Percentiles rank a stretch among this genome's conserved stretches.
Conservation (phyloP, 2,888 invertebrate genomes). For the Acholoe squamosa region DNA sequence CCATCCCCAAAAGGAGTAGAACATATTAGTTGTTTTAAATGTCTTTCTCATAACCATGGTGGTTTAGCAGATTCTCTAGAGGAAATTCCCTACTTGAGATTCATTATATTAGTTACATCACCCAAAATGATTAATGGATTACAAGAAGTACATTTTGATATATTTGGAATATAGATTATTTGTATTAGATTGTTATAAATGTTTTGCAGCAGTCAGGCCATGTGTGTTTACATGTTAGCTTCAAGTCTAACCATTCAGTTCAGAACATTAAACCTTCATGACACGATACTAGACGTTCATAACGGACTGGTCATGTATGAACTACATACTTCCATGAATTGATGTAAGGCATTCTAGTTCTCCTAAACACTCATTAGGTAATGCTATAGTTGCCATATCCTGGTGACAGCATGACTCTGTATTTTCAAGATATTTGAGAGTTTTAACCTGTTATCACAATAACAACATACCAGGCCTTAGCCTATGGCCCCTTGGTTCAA, state of each 20-base stretch:
- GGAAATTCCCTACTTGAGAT: too few species aligned
- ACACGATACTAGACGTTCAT: constrained; percentile 25
- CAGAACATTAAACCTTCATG: background rate
- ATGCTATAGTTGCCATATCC: background rate
- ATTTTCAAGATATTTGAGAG: background rate
- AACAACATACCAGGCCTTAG: background rate
- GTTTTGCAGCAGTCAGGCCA: constrained; percentile 11
- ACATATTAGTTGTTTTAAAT: background rate
- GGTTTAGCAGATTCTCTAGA: too few species aligned
- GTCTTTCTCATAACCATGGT: too few species aligned
- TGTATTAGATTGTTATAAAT: background rate
- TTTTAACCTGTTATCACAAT: background rate
- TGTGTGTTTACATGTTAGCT: constrained; percentile 1
- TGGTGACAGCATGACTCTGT: background rate
- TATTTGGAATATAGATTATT: constrained; percentile 10
- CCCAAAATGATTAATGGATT: background rate
- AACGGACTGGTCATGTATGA: background rate
- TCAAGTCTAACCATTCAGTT: background rate
- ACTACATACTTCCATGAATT: too few species aligned
- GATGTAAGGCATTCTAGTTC: too few species aligned
- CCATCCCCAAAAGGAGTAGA: background rate
- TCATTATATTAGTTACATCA: too few species aligned
- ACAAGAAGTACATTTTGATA: background rate
- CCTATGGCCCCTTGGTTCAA: too few species aligned
- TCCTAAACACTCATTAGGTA: too few species aligned